These are phyloP conservation scores for Neogobius melanostomus DNA, from an alignment of 2,113 vertebrate species.

Conservation along the genomic window DNA sequence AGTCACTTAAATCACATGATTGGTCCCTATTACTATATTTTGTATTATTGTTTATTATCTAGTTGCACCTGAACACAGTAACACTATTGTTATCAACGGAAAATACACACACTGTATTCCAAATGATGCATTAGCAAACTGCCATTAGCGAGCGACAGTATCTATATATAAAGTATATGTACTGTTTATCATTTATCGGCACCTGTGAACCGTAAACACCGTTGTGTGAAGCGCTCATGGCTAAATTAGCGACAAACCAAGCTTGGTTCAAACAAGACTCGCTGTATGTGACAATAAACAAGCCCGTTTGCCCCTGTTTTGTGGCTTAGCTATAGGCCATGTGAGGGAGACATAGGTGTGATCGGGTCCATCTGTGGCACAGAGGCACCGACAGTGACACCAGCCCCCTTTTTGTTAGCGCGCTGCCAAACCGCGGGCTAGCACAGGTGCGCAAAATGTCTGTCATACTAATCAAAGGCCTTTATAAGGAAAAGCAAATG, in stretches of 20 bases:
- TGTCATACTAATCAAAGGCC: slow-evolving; percentile 13
- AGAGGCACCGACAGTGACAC: slow-evolving; percentile 51
- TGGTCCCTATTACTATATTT: no score
- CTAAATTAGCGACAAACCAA: slow-evolving; percentile 6
- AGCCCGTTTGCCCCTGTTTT: slow-evolving; percentile 31
- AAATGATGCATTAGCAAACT: no score
- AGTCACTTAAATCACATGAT: no score
- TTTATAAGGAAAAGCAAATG: neutral
- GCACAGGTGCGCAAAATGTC: slow-evolving; percentile 52
- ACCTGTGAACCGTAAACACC: slow-evolving; percentile 17
- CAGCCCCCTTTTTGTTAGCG: slow-evolving; percentile 54
- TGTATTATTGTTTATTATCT: neutral
- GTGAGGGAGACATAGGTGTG: slow-evolving; percentile 70
- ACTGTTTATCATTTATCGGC: neutral
- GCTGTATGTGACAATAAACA: slow-evolving; percentile 49
- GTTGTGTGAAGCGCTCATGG: slow-evolving; percentile 1
- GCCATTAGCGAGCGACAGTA: no score
- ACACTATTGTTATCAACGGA: neutral
- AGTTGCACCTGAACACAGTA: neutral
- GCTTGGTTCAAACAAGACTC: slow-evolving; percentile 33
- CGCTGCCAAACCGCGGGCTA: slow-evolving; percentile 62
- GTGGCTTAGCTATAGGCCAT: slow-evolving; percentile 54
- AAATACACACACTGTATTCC: no score
- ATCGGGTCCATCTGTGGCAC: slow-evolving; percentile 69
- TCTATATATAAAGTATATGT: no score